These are phyloP conservation scores for Zhengitettix transpicula DNA, from an alignment of 2,888 invertebrate species.

Conservation along the genomic window DNA sequence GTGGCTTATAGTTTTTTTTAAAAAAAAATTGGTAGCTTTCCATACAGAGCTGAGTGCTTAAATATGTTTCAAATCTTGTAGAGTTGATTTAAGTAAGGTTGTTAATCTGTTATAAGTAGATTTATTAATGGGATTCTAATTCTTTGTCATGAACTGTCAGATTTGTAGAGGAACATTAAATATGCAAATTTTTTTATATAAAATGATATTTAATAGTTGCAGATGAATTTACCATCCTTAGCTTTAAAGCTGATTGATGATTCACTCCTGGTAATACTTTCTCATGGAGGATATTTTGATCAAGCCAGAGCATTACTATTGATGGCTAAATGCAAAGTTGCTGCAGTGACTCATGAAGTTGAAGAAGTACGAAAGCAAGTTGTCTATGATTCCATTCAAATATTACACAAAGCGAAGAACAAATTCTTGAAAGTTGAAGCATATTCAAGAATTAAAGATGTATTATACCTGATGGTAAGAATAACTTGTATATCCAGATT, in stretches of 20 bases:
- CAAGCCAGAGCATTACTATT: slow-evolving; percentile 58
- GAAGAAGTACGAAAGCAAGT: slow-evolving; percentile 32
- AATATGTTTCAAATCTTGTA: too few relatives aligned
- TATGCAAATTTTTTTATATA: too few relatives aligned
- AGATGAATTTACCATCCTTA: slow-evolving; percentile 59
- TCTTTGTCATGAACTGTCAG: too few relatives aligned
- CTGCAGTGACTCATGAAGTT: slow-evolving; percentile 33
- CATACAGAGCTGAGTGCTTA: too few relatives aligned
- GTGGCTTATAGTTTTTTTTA: too few relatives aligned
- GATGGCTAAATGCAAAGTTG: slow-evolving; percentile 62
- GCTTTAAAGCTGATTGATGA: slow-evolving; percentile 53
- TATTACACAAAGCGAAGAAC: slow-evolving; percentile 46
- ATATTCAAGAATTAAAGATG: slow-evolving; percentile 54
- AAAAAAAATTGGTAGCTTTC: too few relatives aligned
- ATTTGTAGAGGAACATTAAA: too few relatives aligned
- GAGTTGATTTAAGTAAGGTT: too few relatives aligned
- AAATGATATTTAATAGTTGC: slow-evolving; percentile 28
- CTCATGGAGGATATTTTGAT: slow-evolving; percentile 69
- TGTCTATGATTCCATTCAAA: slow-evolving; percentile 38
- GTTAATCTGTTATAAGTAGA: too few relatives aligned
- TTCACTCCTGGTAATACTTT: slow-evolving; percentile 52
- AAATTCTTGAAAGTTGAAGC: slow-evolving; percentile 62
- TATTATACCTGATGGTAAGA: slow-evolving; percentile 47
- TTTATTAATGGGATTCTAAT: too few relatives aligned
- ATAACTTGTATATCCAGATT: background rate